Evolutionary conservation across 2,888 invertebrate genomes (phyloP).

Genomic region (Tubiluchus corallicola): DNA sequence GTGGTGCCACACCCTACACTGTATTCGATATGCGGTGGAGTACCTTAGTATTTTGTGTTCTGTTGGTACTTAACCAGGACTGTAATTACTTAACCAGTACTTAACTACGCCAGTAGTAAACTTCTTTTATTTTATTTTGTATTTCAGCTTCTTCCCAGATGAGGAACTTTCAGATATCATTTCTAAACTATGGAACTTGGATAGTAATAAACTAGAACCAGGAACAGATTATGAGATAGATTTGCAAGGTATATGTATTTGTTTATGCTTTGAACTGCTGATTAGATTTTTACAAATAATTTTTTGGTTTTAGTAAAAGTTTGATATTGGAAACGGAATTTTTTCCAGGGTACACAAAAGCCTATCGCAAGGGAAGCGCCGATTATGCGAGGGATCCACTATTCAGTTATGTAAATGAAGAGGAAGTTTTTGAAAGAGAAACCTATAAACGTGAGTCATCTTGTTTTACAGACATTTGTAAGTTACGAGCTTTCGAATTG

Average conservation of each 20-base stretch:
- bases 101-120: too few relatives aligned
- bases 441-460: constrained; percentile 26
- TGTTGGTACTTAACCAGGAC: too few relatives aligned
- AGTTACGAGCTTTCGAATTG: too few relatives aligned
- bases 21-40: too few relatives aligned
- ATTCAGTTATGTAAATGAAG: constrained; percentile 24
- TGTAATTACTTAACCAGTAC: too few relatives aligned
- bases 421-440: constrained; percentile 20
- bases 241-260: constrained; percentile 27
- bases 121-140: too few relatives aligned
- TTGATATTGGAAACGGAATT: neutral
- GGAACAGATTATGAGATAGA: constrained; percentile 24
- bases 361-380: constrained; percentile 1
- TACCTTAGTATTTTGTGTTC: too few relatives aligned
- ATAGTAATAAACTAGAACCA: constrained; percentile 24
- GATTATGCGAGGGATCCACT: constrained; percentile 14
- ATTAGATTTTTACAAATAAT: too few relatives aligned
- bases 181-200: constrained; percentile 25
- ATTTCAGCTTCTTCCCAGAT: constrained; percentile 17
- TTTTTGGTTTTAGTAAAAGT: neutral
- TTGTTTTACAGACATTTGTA: too few relatives aligned
- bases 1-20: too few relatives aligned
- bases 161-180: constrained; percentile 22
- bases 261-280: too few relatives aligned
- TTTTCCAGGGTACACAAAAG: constrained; percentile 3